Conservation (phyloP, 2,888 invertebrate species). For the Dione juno region DNA sequence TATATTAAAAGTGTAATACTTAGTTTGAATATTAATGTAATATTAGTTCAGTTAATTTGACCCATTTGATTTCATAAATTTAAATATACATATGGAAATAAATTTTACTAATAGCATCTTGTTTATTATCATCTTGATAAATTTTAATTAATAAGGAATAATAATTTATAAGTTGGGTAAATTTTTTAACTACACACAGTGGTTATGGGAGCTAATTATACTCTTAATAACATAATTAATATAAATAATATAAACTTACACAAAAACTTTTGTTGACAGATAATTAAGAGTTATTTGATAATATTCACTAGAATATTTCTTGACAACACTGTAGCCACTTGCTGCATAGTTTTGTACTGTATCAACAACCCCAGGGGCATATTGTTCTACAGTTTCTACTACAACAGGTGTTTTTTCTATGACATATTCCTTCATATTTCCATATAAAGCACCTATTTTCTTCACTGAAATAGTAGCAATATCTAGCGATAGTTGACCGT, state of each 20-base stretch:
- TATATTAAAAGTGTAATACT: no score
- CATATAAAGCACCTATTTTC: slow-evolving; percentile 74
- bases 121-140: no score
- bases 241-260: slow-evolving; percentile 84
- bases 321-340: slow-evolving; percentile 71
- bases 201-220: no score
- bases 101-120: no score
- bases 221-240: no score
- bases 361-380: slow-evolving; percentile 88
- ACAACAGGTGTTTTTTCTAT: slow-evolving; percentile 78
- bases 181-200: no score
- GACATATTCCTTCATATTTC: slow-evolving; percentile 77
- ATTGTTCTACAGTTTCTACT: slow-evolving; percentile 84
- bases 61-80: no score
- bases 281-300: slow-evolving; percentile 83
- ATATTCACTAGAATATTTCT: slow-evolving; percentile 78
- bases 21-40: no score
- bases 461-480: slow-evolving; percentile 81
- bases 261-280: slow-evolving; percentile 89
- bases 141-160: no score
- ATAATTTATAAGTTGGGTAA: no score
- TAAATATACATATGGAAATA: no score
- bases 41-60: no score
- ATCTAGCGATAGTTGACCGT: slow-evolving; percentile 84
- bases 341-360: slow-evolving; percentile 81